Evolutionary conservation across 2,113 vertebrate genomes (phyloP).

Genomic region (Psilopsiagon aymara): DNA sequence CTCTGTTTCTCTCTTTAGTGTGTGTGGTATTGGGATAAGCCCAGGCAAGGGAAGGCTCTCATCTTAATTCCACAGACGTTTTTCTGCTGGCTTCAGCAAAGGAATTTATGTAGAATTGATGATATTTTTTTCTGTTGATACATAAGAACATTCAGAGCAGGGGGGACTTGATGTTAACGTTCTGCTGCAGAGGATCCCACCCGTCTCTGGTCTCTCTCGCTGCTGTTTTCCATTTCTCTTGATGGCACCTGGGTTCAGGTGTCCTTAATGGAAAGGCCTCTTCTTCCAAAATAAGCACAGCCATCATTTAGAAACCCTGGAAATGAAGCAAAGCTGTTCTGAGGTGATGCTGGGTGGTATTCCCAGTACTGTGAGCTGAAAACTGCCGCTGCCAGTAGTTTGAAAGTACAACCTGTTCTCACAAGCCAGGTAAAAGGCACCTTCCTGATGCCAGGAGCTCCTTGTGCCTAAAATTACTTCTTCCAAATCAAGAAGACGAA

Average conservation of each 20-base stretch:
- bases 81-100: constrained; percentile 55
- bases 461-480: background rate
- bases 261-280: background rate
- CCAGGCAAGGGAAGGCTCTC: constrained; percentile 25
- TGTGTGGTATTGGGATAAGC: constrained; percentile 53
- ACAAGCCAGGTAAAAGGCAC: background rate
- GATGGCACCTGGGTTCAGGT: background rate
- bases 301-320: background rate
- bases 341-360: background rate
- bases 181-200: background rate
- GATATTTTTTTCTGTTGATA: constrained; percentile 32
- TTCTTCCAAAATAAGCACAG: constrained; percentile 1
- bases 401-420: background rate
- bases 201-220: background rate
- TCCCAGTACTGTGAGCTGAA: background rate
- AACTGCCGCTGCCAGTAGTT: background rate
- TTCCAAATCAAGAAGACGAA: background rate
- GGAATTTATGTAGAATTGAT: constrained; percentile 61
- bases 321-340: background rate
- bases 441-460: background rate
- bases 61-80: constrained; percentile 37
- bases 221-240: background rate
- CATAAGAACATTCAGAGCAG: constrained; percentile 19
- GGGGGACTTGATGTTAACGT: background rate
- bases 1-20: constrained; percentile 61